Base-by-base conservation (phyloP, 1,140 invertebrate species). In the Eumeta japonica region DNA sequence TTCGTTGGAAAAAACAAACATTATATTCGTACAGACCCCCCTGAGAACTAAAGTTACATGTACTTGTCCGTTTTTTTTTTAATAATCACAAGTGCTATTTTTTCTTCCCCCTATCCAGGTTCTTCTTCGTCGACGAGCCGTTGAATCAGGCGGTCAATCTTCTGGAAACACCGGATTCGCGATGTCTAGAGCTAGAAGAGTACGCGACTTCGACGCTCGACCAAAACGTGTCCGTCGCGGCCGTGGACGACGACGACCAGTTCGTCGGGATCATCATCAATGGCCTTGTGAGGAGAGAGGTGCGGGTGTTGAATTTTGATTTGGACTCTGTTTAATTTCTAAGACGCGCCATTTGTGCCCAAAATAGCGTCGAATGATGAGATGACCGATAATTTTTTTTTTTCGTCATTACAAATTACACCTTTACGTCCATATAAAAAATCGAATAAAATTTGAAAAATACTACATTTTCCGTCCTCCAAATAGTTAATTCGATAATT, bases 41-140 rank as follows among this genome's bases (percentile, higher is more conserved):
- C n/a, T n/a, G n/a, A n/a, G 20, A 7, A 24, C 7, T 7, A 7
- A 24, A 24, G 20, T n/a, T 24, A 24, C 20, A 24, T 24, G n/a
- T n/a, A n/a, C 20, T 7, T 24, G 20, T 24, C 20, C 10, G 5
- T 14, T 13, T 11, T 10, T 10, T 30, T 12, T 30, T 30, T n/a
- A 24, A 30, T 30, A 30, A 30, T 30, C 7, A 24, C 7, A 7
- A n/a, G n/a, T n/a, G n/a, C n/a, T n/a, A n/a, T 10, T 36, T 13
- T 13, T 3, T 40, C 9, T 31, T 10, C 15, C 16, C 16, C 16
- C 16, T 16, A 13, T 16, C 77, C 79, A 72, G 67, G 28, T 72
- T 60, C 54, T 88, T 88, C 75, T 87, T 87, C 71, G 76, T 76
- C 10, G 85, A 88, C 39, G 86, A 88, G 48, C 86, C 86, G 0